Percentiles rank a stretch among this genome's conserved stretches.
phyloP scores from a whole-genome alignment of 2,888 invertebrate genomes.

The Oxycera nigricornis region DNA sequence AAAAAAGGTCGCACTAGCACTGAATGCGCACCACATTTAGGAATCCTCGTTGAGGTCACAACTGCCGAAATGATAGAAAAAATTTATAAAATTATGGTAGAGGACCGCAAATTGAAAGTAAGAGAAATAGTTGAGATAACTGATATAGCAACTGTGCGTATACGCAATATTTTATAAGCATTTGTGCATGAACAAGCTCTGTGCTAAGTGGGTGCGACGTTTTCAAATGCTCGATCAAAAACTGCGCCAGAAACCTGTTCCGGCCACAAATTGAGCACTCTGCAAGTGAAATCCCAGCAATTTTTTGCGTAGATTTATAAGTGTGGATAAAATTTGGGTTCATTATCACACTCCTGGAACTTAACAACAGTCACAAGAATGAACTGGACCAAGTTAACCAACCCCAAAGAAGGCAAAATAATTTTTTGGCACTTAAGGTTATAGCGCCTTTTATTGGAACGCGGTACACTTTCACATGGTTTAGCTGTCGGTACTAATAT shows the following conservation, averaged over 20 bases:
- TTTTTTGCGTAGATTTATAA: background rate
- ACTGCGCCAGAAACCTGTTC: background rate
- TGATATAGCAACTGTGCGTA: background rate
- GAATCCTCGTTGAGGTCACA: background rate
- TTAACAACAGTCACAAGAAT: background rate
- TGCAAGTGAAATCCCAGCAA: background rate
- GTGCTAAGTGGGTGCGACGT: background rate
- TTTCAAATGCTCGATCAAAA: background rate
- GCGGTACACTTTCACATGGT: too few species aligned
- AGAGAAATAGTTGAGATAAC: too few species aligned
- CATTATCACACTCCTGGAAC: background rate
- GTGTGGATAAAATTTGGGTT: constrained; percentile 1
- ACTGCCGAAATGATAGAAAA: too few species aligned
- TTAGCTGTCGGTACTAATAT: too few species aligned
- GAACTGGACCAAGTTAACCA: background rate
- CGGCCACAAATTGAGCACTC: background rate
- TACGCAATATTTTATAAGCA: background rate
- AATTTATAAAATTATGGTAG: background rate
- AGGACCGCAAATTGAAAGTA: background rate
- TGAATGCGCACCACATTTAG: background rate
- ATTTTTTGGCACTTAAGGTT: background rate
- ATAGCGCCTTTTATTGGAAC: background rate
- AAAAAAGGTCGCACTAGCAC: background rate
- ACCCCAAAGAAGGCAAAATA: background rate
- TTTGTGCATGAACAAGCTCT: background rate